A percentile compares a stretch with the other conserved stretches of the same genome.
Conservation (phyloP, 2,888 invertebrate species). For the Thalpophila matura region DNA sequence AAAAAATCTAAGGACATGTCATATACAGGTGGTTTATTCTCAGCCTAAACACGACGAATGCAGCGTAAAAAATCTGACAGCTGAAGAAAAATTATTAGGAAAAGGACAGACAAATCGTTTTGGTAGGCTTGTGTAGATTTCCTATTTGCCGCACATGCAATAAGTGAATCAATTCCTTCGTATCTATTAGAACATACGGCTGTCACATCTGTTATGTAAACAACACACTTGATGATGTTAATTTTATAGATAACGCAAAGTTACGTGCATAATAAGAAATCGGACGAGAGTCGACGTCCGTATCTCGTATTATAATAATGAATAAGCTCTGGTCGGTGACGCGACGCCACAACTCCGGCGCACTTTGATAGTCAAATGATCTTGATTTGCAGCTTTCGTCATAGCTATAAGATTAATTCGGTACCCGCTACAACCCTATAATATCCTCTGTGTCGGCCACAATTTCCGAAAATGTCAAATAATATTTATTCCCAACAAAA, state of each 20-base stretch:
- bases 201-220: conserved; percentile 65
- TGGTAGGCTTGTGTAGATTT: not conserved
- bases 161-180: conserved; percentile 39
- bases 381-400: conserved; percentile 79
- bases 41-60: too few species aligned
- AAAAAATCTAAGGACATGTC: too few species aligned
- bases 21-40: too few species aligned
- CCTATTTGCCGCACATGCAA: conserved; percentile 18
- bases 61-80: too few species aligned
- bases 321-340: conserved; percentile 63
- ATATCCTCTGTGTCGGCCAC: too few species aligned
- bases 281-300: conserved; percentile 68
- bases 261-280: conserved; percentile 79
- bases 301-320: conserved; percentile 74
- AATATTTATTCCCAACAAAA: not conserved
- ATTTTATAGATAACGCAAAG: conserved; percentile 83
- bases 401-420: conserved; percentile 48
- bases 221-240: conserved; percentile 73
- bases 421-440: not conserved
- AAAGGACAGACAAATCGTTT: not conserved
- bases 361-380: conserved; percentile 84
- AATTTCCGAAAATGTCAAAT: not conserved
- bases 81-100: not conserved
- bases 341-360: conserved; percentile 58
- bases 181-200: conserved; percentile 46